phyloP scores from a whole-genome alignment of 2,113 vertebrate genomes.

The Mirza zaza region DNA sequence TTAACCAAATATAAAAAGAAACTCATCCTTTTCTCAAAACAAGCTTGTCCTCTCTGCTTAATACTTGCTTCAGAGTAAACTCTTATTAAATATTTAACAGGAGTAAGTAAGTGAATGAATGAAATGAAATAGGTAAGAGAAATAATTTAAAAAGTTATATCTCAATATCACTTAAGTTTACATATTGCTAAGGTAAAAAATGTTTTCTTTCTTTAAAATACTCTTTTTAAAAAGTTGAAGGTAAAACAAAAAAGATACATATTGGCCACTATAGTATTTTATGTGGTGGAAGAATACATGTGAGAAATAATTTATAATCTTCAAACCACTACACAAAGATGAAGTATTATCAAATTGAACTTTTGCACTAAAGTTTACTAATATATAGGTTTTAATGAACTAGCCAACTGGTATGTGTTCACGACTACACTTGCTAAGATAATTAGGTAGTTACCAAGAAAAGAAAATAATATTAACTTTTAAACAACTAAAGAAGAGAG shows the following conservation, averaged over 20 bases:
- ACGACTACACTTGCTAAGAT: not conserved
- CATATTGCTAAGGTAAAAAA: conserved; percentile 26
- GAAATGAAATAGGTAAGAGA: conserved; percentile 1
- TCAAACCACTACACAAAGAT: conserved; percentile 23
- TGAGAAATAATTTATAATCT: conserved; percentile 7
- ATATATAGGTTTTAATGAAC: conserved; percentile 1
- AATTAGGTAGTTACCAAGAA: not conserved
- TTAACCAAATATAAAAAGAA: not conserved
- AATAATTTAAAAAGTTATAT: not conserved
- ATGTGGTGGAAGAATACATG: not conserved
- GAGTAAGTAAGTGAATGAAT: conserved; percentile 29
- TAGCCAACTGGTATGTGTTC: not conserved
- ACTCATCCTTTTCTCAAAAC: not conserved
- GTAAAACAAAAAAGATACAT: not conserved
- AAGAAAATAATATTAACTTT: conserved; percentile 30
- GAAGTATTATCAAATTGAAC: not conserved
- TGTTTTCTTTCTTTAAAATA: conserved; percentile 45
- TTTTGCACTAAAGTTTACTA: not conserved
- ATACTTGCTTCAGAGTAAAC: not conserved
- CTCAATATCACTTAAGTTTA: conserved; percentile 32
- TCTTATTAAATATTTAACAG: not conserved
- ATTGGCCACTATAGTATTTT: not conserved
- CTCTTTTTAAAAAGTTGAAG: not conserved
- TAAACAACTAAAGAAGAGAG: not conserved
- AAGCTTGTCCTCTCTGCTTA: not conserved